Evolutionary conservation across 2,888 invertebrate genomes (phyloP), one percentile per base, ranked within the genome.

Genomic region (Drosophila koepferae): DNA sequence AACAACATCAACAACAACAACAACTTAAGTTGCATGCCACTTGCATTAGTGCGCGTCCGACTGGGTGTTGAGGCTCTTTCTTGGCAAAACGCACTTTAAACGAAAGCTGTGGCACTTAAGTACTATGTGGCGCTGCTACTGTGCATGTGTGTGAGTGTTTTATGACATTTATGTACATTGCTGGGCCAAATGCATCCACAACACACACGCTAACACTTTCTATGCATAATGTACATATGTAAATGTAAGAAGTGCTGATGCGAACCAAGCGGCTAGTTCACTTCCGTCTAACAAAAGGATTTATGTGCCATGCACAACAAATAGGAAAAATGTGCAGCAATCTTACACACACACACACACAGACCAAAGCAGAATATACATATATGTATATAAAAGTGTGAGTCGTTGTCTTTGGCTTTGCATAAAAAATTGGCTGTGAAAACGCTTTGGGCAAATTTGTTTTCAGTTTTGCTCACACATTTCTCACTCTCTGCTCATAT

Each of bases 371-470:
- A 34, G 18, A 20, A 20, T 20, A 20, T 2, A 20, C 2, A 20
- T 20, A 20, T 20, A 20, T 20, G 4, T 44, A 34, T 51, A 10
- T 36, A 10, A 28, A 14, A 59, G n/a, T 69, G 79, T 61, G 70
- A 63, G 61, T 43, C 73, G 90, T 77, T 86, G 90, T 86, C 87
- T 81, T 90, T 83, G 70, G 72, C 72, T 85, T 89, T 89, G 75
- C 84, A 86, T 90, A 90, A 73, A 89, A 90, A 90, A 90, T 90
- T 90, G 90, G 90, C 90, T 85, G 89, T 86, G 85, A 90, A 85
- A 85, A 86, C 74, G 85, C 85, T 89, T 90, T 83, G 87, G 90
- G 90, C 84, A 71, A 84, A 90, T 83, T 85, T 86, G 70, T 77
- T 77, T 84, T 68, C 65, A 64, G 72, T 75, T 83, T 82, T 89